Evolutionary conservation across 2,888 invertebrate species (phyloP), one percentile per base, ranked within the genome.

Genomic region (Leptothorax acervorum): DNA sequence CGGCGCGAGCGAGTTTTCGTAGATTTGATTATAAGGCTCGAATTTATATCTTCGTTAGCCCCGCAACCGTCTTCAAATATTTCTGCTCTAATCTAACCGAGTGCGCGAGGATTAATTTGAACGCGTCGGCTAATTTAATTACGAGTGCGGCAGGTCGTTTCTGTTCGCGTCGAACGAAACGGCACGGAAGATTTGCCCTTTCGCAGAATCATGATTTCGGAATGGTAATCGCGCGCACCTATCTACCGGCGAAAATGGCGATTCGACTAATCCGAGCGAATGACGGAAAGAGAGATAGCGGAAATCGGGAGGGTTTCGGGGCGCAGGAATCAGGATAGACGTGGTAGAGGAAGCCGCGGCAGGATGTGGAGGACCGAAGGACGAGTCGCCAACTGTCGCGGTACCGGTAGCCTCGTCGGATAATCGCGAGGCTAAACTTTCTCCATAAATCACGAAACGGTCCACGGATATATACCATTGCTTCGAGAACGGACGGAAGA

Each of bases 381-480:
- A 82, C 65, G 86, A 86, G 83, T 85, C 87, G 89, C 86, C 89
- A 88, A 90, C 91, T 90, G 89, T 90, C 90, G 87, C 85, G 68
- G 85, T 75, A 28, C 11, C 85, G 79, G 62, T 68, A 68, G 84
- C 82, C 78, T 82, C 78, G 82, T 62, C 83, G 85, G 86, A 89
- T 92, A 92, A 92, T 92, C 91, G 91, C 84, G 87, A 87, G 87
- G 88, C 90, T 89, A 90, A 92, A 92, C 91, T 93, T 92, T 92
- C 90, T 87, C 92, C 89, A 93, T 92, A 92, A 92, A 92, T 92
- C 92, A 93, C 88, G 87, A 90, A 92, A 92, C 89, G 91, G 89
- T 86, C 84, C 87, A 86, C 71, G 86, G 85, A 85, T 84, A 74
- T 84, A 70, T 71, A 84, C 85, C 84, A 82, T 84, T 86, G 83